Conservation (phyloP, 2,888 invertebrate species). For the Hydriomena furcata region DNA sequence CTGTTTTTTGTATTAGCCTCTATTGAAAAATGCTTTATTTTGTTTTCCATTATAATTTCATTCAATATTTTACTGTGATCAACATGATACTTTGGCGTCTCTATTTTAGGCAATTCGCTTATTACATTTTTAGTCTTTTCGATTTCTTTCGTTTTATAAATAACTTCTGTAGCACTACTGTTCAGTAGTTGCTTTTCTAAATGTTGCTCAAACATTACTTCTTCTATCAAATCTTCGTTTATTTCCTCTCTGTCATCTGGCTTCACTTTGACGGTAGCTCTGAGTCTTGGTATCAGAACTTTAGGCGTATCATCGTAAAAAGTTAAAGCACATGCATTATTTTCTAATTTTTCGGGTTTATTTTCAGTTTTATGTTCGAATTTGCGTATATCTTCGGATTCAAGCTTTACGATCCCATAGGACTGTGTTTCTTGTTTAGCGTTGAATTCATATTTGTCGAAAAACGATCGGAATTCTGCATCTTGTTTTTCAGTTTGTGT, state of each 20-base stretch:
- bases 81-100: background rate
- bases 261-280: background rate
- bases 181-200: background rate
- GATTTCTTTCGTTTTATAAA: background rate
- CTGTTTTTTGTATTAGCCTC: background rate
- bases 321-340: background rate
- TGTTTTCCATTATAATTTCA: background rate
- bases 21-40: background rate
- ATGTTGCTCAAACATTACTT: slow-evolving; percentile 10
- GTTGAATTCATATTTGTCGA: slow-evolving; percentile 24
- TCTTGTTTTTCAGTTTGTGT: slow-evolving; percentile 3
- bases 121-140: background rate
- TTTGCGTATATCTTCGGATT: background rate
- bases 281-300: background rate
- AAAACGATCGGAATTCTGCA: slow-evolving; percentile 17
- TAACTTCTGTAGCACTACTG: background rate
- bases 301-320: background rate
- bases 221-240: slow-evolving; percentile 15
- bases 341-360: background rate
- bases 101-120: background rate
- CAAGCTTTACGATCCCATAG: background rate
- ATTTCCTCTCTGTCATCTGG: background rate
- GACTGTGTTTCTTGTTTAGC: background rate
- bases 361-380: slow-evolving; percentile 1
- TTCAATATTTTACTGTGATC: background rate